A percentile compares a stretch with the other conserved stretches of the same genome.
These are phyloP conservation scores for Xanthorhoe spadicearia DNA, from an alignment of 2,888 invertebrate species.

Conservation along the genomic window DNA sequence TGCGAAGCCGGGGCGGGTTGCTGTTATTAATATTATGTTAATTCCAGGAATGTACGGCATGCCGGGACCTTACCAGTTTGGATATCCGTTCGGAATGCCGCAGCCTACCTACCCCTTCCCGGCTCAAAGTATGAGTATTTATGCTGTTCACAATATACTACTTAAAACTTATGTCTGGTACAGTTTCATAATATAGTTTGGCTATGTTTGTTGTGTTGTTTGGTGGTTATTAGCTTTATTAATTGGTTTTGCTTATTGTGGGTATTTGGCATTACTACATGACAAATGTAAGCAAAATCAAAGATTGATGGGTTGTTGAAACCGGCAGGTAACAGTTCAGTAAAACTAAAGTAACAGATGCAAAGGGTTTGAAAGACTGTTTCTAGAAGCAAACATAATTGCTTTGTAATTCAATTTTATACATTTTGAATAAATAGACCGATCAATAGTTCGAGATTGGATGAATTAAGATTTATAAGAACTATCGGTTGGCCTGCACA, in stretches of 20 bases:
- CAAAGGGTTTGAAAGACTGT: background rate
- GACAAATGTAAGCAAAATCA: no score
- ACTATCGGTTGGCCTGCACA: conserved; percentile 40
- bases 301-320: no score
- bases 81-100: conserved; percentile 68
- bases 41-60: conserved; percentile 68
- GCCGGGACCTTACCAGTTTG: conserved; percentile 64
- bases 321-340: no score
- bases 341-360: no score
- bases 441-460: conserved; percentile 38
- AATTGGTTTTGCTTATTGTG: no score
- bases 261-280: no score
- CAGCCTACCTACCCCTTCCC: conserved; percentile 68
- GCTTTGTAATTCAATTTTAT: background rate
- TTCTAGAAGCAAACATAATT: conserved; percentile 7
- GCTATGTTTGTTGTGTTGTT: no score
- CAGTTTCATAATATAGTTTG: no score
- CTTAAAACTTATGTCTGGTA: no score
- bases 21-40: no score
- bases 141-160: conserved; percentile 2
- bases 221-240: no score
- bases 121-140: conserved; percentile 74
- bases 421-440: conserved; percentile 26
- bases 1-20: no score
- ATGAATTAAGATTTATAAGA: conserved; percentile 18